Conservation (phyloP, 2,888 invertebrate species). For the Antheraea assamensis region DNA sequence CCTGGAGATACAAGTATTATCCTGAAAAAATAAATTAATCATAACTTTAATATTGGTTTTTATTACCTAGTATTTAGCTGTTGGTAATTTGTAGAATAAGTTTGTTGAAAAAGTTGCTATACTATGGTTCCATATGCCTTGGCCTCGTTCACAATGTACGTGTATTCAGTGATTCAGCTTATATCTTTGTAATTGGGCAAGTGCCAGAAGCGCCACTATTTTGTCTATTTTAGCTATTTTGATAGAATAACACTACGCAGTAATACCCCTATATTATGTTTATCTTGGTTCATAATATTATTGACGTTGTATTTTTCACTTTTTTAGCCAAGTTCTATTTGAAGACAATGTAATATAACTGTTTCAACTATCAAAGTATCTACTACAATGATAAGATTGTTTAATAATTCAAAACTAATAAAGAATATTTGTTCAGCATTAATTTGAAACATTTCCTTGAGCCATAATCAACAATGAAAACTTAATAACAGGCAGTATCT, state of each 20-base stretch:
- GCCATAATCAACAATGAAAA: too few species aligned
- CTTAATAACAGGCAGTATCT: neutral
- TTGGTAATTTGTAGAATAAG: neutral
- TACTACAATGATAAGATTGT: neutral
- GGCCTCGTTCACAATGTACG: conserved; percentile 10
- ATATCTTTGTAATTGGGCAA: conserved; percentile 16
- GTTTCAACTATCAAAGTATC: conserved; percentile 22
- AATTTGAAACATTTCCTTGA: too few species aligned
- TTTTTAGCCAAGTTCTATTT: conserved; percentile 11
- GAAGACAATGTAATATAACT: neutral
- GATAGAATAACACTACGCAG: conserved; percentile 14
- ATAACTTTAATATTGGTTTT: neutral
- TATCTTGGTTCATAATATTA: conserved; percentile 15
- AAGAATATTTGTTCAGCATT: too few species aligned
- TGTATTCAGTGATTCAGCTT: conserved; percentile 19
- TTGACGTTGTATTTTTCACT: conserved; percentile 5
- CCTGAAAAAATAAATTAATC: too few species aligned
- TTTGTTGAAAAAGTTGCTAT: neutral
- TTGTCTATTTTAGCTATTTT: conserved; percentile 15
- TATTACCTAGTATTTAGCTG: neutral
- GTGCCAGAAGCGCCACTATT: conserved; percentile 18
- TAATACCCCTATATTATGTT: neutral
- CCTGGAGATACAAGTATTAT: too few species aligned
- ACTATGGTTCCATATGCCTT: conserved; percentile 1
- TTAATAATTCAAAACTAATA: too few species aligned